Evolutionary conservation across 2,888 invertebrate genomes (phyloP).

Genomic region (Nephrocerus scutellatus): DNA sequence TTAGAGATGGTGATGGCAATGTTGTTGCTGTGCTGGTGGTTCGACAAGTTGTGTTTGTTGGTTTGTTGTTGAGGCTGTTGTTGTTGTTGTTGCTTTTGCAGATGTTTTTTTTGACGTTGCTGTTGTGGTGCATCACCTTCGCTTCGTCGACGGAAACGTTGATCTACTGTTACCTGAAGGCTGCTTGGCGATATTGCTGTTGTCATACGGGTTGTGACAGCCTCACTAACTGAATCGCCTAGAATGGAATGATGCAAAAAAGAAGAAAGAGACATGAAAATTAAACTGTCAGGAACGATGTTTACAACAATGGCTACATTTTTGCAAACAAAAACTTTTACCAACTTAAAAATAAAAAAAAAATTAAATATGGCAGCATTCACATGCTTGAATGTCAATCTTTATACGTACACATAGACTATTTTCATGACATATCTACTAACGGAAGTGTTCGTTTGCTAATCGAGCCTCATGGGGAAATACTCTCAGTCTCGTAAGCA

Average conservation of each 20-base stretch:
- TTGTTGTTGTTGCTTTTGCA: slow-evolving; percentile 18
- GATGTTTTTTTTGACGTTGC: slow-evolving; percentile 32
- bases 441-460: too few species aligned
- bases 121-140: slow-evolving; percentile 54
- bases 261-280: too few species aligned
- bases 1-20: slow-evolving; percentile 19
- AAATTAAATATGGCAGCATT: too few species aligned
- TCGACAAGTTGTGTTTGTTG: slow-evolving; percentile 16
- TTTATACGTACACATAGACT: too few species aligned
- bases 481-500: too few species aligned
- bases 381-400: too few species aligned
- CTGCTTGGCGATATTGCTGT: slow-evolving; percentile 30
- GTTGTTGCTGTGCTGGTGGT: slow-evolving; percentile 20
- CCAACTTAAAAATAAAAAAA: slow-evolving; percentile 13
- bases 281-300: too few species aligned
- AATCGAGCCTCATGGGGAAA: too few species aligned
- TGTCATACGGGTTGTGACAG: slow-evolving; percentile 27
- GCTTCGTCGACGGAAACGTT: slow-evolving; percentile 53
- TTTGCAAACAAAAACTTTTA: slow-evolving; percentile 16
- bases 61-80: slow-evolving; percentile 16
- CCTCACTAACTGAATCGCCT: slow-evolving; percentile 41
- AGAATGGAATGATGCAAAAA: slow-evolving; percentile 14
- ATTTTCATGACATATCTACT: too few species aligned
- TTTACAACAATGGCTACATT: slow-evolving; percentile 11
- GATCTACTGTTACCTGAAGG: slow-evolving; percentile 36